Percentiles rank a stretch among this genome's conserved stretches.
phyloP scores from a whole-genome alignment of 1,140 invertebrate genomes.

The Coenobita brevimanus region DNA sequence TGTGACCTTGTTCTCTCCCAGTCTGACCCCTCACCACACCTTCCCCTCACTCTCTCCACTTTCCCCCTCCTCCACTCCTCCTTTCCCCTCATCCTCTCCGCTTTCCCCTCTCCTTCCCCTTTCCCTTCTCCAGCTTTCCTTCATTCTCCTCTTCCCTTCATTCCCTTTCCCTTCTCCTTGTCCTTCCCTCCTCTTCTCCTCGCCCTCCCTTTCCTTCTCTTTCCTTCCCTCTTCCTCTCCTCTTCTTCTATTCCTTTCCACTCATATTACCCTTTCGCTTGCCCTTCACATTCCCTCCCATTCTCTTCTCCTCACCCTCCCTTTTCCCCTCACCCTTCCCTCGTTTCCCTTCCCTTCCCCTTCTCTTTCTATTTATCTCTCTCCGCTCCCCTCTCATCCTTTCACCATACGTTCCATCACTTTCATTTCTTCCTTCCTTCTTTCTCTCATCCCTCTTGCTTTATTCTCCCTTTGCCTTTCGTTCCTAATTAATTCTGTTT shows the following conservation, averaged over 20 bases:
- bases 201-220: neutral
- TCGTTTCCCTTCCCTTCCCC: neutral
- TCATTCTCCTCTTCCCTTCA: neutral
- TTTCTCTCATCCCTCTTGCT: conserved; percentile 10
- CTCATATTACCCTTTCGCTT: neutral
- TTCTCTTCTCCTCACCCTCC: neutral
- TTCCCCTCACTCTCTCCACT: neutral
- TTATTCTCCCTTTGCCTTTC: neutral
- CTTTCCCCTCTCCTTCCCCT: too few species aligned
- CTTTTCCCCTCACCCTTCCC: too few species aligned
- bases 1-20: neutral
- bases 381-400: neutral
- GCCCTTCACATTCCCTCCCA: neutral
- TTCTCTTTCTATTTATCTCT: neutral
- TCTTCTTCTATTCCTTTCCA: neutral
- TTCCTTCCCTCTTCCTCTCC: neutral
- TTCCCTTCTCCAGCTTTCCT: neutral
- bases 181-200: neutral
- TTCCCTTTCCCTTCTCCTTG: neutral
- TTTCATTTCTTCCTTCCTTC: neutral
- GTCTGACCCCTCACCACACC: neutral
- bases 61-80: neutral
- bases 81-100: neutral
- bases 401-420: neutral
- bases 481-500: neutral